Percentiles rank a stretch among this genome's conserved stretches.
phyloP scores from a whole-genome alignment of 2,113 vertebrate genomes.

The Lucifuga dentata region DNA sequence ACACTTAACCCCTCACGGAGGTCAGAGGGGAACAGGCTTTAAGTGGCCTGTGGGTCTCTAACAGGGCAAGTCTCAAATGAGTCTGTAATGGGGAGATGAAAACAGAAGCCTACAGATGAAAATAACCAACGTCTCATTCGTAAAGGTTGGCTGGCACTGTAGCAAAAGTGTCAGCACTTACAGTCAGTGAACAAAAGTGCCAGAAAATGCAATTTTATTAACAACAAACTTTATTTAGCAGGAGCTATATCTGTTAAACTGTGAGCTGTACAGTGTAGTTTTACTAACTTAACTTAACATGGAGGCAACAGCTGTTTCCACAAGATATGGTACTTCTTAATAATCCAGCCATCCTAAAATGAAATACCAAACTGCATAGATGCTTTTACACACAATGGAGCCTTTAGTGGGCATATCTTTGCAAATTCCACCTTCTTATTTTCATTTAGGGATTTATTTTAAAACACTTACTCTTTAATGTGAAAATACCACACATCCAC shows the following conservation, averaged over 20 bases:
- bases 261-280: neutral
- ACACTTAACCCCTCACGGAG: slow-evolving; percentile 72
- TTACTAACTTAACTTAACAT: too few relatives aligned
- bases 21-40: slow-evolving; percentile 65
- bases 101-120: slow-evolving; percentile 32
- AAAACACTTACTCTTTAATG: too few relatives aligned
- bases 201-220: neutral
- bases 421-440: too few relatives aligned
- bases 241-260: neutral
- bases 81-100: slow-evolving; percentile 55
- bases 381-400: too few relatives aligned
- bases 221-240: neutral
- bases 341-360: too few relatives aligned
- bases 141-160: neutral
- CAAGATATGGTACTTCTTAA: too few relatives aligned
- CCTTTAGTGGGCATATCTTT: too few relatives aligned
- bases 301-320: too few relatives aligned
- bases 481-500: too few relatives aligned
- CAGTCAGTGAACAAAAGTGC: neutral
- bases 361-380: too few relatives aligned
- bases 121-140: neutral
- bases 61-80: slow-evolving; percentile 55
- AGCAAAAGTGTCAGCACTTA: neutral
- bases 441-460: too few relatives aligned
- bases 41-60: slow-evolving; percentile 70